phyloP scores from a whole-genome alignment of 1,140 invertebrate genomes.

The Anoplophora glabripennis region DNA sequence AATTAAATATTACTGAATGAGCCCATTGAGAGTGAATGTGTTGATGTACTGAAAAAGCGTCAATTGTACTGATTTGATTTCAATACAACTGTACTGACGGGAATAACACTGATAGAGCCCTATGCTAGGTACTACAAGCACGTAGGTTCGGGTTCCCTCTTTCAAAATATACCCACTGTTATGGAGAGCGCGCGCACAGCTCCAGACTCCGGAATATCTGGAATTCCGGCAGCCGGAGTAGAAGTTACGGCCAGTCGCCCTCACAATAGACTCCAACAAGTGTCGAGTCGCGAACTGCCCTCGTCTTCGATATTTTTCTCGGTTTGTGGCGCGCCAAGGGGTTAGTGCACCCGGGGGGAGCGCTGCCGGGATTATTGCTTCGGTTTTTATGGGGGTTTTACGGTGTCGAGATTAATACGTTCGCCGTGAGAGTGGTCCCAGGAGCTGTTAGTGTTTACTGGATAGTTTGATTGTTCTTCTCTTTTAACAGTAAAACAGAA shows the following conservation, averaged over 20 bases:
- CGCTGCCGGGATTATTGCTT: not conserved
- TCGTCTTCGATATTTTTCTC: not conserved
- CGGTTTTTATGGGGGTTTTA: not conserved
- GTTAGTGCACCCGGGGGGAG: constrained; percentile 7
- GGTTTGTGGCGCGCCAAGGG: constrained; percentile 1
- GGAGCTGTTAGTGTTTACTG: no score
- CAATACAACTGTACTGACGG: no score
- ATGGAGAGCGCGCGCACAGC: not conserved
- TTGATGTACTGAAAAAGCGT: no score
- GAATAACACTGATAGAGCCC: no score
- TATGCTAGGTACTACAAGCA: no score
- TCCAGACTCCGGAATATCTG: constrained; percentile 11
- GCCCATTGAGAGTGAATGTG: no score
- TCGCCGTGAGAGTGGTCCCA: not conserved
- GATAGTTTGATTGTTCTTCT: no score
- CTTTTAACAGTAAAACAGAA: no score
- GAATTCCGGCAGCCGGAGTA: constrained; percentile 3
- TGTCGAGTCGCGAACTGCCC: not conserved
- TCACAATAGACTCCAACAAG: constrained; percentile 5
- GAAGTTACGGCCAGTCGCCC: constrained; percentile 1
- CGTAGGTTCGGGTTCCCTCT: no score
- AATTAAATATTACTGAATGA: no score
- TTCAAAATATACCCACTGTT: no score
- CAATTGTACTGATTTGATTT: no score
- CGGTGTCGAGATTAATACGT: not conserved